Conservation (phyloP, 2,797 vertebrate species). For the Telmatherina bonti region DNA sequence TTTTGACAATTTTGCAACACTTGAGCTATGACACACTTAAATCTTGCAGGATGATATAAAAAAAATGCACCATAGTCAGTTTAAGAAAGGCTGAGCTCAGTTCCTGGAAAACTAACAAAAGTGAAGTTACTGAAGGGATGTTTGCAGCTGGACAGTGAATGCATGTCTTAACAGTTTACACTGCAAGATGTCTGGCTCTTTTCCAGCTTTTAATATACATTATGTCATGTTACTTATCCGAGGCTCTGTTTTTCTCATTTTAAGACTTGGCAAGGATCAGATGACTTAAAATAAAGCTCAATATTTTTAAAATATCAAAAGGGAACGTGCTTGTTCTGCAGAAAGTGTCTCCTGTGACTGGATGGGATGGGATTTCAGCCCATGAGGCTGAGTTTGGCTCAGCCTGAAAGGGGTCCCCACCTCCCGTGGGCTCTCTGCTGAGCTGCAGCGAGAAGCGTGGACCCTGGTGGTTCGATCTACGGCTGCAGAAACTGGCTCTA, state of each 20-base stretch:
- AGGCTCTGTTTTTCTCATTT: neutral
- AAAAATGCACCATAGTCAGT: slow-evolving; percentile 22
- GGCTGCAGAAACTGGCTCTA: too few relatives aligned
- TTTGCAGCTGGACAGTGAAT: slow-evolving; percentile 18
- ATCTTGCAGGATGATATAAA: slow-evolving; percentile 1
- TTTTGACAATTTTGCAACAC: slow-evolving; percentile 20
- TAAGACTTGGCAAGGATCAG: too few relatives aligned
- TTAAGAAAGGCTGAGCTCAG: slow-evolving; percentile 48
- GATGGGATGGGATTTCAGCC: too few relatives aligned
- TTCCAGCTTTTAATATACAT: neutral
- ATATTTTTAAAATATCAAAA: neutral
- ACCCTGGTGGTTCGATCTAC: too few relatives aligned
- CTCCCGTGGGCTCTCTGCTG: too few relatives aligned
- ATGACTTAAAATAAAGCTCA: too few relatives aligned
- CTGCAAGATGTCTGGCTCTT: neutral
- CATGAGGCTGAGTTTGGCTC: too few relatives aligned
- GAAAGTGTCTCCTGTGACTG: neutral
- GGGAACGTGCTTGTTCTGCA: neutral
- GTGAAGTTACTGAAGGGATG: slow-evolving; percentile 21
- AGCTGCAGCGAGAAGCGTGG: too few relatives aligned
- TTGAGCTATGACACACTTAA: slow-evolving; percentile 30
- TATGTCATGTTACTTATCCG: neutral
- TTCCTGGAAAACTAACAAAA: slow-evolving; percentile 46
- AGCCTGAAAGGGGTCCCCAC: too few relatives aligned
- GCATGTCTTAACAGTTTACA: neutral